A percentile compares a stretch with the other conserved stretches of the same genome.
phyloP scores from a whole-genome alignment of 2,888 invertebrate genomes.

The Hermaeophaga mercurialis region DNA sequence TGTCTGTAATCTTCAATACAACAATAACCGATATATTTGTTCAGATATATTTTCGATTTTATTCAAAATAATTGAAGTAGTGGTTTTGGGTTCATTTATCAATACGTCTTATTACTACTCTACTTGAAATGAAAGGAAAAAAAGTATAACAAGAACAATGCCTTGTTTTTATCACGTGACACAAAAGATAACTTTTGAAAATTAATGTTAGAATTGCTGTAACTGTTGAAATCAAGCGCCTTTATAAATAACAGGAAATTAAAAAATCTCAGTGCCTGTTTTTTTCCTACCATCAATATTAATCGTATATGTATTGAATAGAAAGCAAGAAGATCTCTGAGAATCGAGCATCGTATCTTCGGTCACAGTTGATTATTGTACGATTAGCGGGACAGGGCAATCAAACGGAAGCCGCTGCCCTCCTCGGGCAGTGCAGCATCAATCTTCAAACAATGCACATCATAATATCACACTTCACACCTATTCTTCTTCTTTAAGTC shows the following conservation, averaged over 20 bases:
- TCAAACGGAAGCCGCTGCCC: constrained; percentile 57
- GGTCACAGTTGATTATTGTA: constrained; percentile 54
- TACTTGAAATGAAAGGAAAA: too few species aligned
- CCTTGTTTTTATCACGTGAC: too few species aligned
- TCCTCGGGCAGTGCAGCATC: constrained; percentile 52
- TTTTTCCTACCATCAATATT: neutral
- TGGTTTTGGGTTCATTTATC: too few species aligned
- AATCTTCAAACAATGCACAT: constrained; percentile 57
- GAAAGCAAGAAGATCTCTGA: constrained; percentile 1
- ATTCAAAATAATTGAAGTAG: too few species aligned
- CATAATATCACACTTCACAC: constrained; percentile 56
- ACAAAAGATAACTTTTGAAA: too few species aligned
- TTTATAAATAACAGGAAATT: neutral
- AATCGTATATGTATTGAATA: neutral
- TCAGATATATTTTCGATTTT: too few species aligned
- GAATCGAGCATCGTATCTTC: constrained; percentile 18
- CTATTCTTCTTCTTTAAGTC: constrained; percentile 36
- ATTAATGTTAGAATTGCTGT: too few species aligned
- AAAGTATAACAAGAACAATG: too few species aligned
- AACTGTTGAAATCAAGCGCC: neutral
- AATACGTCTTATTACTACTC: too few species aligned
- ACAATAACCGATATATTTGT: too few species aligned
- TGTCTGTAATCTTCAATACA: neutral
- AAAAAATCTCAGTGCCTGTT: neutral
- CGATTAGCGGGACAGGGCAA: constrained; percentile 50